These are phyloP conservation scores for Scaptomyza caliginosa DNA, from an alignment of 2,888 invertebrate species.

Conservation along the genomic window DNA sequence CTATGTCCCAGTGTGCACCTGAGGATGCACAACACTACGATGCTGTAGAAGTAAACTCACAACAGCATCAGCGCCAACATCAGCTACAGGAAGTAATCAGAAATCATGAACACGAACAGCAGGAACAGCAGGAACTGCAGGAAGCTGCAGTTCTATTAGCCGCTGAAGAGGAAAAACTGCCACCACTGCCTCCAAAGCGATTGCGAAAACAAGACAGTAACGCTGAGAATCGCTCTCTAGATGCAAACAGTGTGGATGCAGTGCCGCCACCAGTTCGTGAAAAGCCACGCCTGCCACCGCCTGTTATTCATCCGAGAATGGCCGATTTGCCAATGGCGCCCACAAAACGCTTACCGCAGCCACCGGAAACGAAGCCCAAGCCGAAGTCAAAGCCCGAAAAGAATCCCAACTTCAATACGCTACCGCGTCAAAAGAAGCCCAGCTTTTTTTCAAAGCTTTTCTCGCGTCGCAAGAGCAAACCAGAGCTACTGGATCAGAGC, in stretches of 20 bases:
- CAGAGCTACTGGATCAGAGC: slow-evolving; percentile 81
- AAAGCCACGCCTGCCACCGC: slow-evolving; percentile 67
- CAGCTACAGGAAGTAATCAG: slow-evolving; percentile 4
- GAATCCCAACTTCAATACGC: slow-evolving; percentile 79
- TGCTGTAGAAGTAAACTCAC: slow-evolving; percentile 82
- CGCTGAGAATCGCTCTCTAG: slow-evolving; percentile 80
- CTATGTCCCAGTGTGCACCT: slow-evolving; percentile 79
- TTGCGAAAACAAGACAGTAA: slow-evolving; percentile 86
- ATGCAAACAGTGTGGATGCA: slow-evolving; percentile 59
- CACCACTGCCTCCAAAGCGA: slow-evolving; percentile 93
- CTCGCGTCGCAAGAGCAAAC: slow-evolving; percentile 85
- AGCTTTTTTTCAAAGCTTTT: slow-evolving; percentile 88
- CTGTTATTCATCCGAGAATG: slow-evolving; percentile 81
- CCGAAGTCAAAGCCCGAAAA: slow-evolving; percentile 75
- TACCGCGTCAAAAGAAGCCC: slow-evolving; percentile 86
- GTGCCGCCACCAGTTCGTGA: slow-evolving; percentile 28
- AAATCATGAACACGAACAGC: slow-evolving; percentile 18
- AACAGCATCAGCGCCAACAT: slow-evolving; percentile 82
- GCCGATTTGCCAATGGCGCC: slow-evolving; percentile 84
- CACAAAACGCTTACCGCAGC: slow-evolving; percentile 86
- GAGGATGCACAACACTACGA: slow-evolving; percentile 84
- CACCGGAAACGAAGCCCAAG: slow-evolving; percentile 66
- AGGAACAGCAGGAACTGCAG: slow-evolving; percentile 24
- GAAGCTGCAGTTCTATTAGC: slow-evolving; percentile 33
- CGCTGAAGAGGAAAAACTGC: slow-evolving; percentile 87